Base-by-base conservation (phyloP, 2,888 invertebrate species). In the Acanthopleura granulata region DNA sequence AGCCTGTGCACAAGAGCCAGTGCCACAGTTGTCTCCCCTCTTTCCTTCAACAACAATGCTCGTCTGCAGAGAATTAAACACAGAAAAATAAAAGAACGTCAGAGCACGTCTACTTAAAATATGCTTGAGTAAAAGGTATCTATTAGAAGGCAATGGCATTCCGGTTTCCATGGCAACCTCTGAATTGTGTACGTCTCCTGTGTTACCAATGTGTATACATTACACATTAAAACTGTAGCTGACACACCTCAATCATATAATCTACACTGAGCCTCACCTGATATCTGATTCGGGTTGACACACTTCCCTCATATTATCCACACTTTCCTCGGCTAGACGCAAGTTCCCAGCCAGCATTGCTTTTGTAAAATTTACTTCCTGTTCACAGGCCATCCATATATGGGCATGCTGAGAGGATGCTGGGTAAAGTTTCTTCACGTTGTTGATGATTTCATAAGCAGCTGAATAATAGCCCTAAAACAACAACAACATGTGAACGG, bases 261-360 rank as follows among this genome's bases (percentile, higher is more conserved):
- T n/a, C n/a, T n/a, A 30, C 15, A 14, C 29, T 30, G 12, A 30
- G 9, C 18, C 3, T 25, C 74, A 89, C 89, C 89, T 88, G 72
- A 88, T 82, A 73, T 84, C 77, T 78, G 94, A 93, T 82, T 94
- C 94, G 91, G 93, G 92, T 84, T 93, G 91, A 85, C 95, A 93
- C 0, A 94, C 91, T 0, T 94, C 93, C 62, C 93, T 93, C 62
- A 95, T 90, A 86, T 94, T 94, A 75, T 93, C 92, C 78, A 95
- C 94, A 69, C 93, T 93, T 79, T 93, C 92, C 73, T 94, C 93
- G 0, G 95, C 95, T 80, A 93, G 93, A 72, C 93, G 93, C 93
- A 94, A 94, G 85, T 94, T 93, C 75, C 93, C 93, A 72, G 85
- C 85, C n/a, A 85, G 80, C 49, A 90, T 57, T 0, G 89, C 84